These are phyloP conservation scores for Arizona elegans DNA, from an alignment of 2,113 vertebrate genomes.

Conservation along the genomic window DNA sequence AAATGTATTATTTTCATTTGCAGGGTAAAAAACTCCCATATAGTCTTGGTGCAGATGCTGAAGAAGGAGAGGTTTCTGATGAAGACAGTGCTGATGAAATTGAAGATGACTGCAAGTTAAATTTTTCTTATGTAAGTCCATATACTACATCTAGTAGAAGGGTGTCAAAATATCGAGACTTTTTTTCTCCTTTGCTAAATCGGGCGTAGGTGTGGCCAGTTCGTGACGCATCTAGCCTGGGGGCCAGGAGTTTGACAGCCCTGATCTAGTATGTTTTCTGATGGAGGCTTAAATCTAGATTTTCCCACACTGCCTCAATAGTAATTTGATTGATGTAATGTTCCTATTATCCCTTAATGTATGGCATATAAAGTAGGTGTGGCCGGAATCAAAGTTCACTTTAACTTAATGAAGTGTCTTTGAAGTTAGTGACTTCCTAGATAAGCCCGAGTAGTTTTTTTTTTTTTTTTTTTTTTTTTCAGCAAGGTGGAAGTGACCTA, in stretches of 20 bases:
- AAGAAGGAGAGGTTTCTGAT: constrained; percentile 96
- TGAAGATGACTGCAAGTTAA: constrained; percentile 95
- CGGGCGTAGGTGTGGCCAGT: too few species aligned
- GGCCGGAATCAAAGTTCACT: neutral
- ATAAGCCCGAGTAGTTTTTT: too few species aligned
- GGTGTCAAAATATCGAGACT: too few species aligned
- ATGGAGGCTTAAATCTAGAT: neutral
- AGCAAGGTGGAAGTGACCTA: neutral
- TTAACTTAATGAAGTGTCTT: neutral
- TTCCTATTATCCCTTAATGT: neutral
- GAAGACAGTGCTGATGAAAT: constrained; percentile 98
- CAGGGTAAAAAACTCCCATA: constrained; percentile 92
- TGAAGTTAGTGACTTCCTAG: neutral
- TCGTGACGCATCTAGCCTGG: too few species aligned
- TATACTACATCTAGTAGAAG: neutral
- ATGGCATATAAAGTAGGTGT: neutral
- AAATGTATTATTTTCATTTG: constrained; percentile 27
- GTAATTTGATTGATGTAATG: neutral
- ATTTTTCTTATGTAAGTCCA: constrained; percentile 80
- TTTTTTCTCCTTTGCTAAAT: too few species aligned
- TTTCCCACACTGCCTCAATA: neutral
- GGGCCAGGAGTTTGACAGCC: too few species aligned
- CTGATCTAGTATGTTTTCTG: neutral
- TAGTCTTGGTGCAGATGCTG: constrained; percentile 86
- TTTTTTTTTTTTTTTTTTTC: neutral